Conservation (phyloP, 2,113 vertebrate species). For the Myanophis thanlyinensis region DNA sequence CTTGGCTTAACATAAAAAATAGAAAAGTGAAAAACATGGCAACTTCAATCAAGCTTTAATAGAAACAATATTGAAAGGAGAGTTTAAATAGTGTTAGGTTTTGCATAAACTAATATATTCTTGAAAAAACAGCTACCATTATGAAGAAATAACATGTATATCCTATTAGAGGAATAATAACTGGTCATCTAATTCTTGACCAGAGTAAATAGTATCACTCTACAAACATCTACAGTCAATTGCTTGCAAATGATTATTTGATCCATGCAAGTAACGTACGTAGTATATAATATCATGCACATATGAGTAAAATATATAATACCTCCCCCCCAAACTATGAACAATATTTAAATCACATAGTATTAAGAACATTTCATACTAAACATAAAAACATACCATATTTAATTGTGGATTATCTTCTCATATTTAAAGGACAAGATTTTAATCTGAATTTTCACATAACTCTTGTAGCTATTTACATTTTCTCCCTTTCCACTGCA, state of each 20-base stretch:
- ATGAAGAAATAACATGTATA: conserved; percentile 34
- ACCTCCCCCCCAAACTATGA: background rate
- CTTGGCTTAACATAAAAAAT: conserved; percentile 40
- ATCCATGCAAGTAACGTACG: conserved; percentile 18
- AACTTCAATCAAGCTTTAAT: conserved; percentile 17
- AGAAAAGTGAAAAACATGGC: conserved; percentile 35
- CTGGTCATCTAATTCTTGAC: conserved; percentile 9
- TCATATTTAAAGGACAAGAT: conserved; percentile 33
- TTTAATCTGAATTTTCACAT: conserved; percentile 40
- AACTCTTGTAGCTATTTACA: conserved; percentile 41
- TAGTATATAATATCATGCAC: background rate
- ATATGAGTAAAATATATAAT: background rate
- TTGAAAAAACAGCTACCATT: conserved; percentile 6
- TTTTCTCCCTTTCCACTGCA: conserved; percentile 43
- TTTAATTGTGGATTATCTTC: conserved; percentile 38
- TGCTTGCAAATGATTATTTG: background rate
- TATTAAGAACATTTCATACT: background rate
- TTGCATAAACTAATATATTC: background rate
- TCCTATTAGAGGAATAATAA: conserved; percentile 28
- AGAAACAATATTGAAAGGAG: conserved; percentile 30
- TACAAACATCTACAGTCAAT: conserved; percentile 20
- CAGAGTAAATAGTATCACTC: conserved; percentile 19
- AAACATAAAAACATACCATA: conserved; percentile 36
- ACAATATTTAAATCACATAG: background rate
- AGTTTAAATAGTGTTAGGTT: conserved; percentile 27